These are phyloP conservation scores for Anorthoa munda DNA, from an alignment of 2,888 invertebrate genomes.

Conservation along the genomic window DNA sequence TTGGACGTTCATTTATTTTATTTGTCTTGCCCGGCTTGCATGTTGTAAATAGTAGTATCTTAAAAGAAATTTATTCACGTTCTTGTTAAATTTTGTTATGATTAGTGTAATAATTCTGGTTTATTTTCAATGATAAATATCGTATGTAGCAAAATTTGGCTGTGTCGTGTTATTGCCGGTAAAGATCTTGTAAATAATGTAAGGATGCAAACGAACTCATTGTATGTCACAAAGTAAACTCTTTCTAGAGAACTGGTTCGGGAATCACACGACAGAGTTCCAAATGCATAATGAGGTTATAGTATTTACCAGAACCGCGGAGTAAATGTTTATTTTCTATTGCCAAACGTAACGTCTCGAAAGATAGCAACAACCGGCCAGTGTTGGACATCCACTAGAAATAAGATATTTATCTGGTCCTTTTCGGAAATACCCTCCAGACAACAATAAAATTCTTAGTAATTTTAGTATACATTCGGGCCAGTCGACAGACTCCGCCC, in stretches of 20 bases:
- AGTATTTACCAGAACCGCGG: conserved; percentile 81
- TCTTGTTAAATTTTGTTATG: conserved; percentile 88
- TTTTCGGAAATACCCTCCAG: conserved; percentile 87
- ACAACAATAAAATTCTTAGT: conserved; percentile 86
- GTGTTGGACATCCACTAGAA: conserved; percentile 88
- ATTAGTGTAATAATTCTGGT: conserved; percentile 84
- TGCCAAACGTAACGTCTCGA: conserved; percentile 81
- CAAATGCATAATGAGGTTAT: conserved; percentile 72
- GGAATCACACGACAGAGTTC: conserved; percentile 71
- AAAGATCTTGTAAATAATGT: conserved; percentile 78
- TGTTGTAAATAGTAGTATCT: conserved; percentile 87
- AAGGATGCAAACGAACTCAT: conserved; percentile 76
- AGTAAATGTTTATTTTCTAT: conserved; percentile 78
- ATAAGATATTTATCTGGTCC: conserved; percentile 87
- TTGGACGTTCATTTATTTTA: conserved; percentile 85
- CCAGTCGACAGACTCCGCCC: conserved; percentile 66
- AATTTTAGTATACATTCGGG: conserved; percentile 84
- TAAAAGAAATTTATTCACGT: conserved; percentile 83
- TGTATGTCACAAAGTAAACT: conserved; percentile 81
- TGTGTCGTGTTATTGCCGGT: conserved; percentile 75
- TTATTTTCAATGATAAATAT: conserved; percentile 72
- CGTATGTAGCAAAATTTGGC: conserved; percentile 70
- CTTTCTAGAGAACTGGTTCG: conserved; percentile 66
- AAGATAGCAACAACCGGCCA: conserved; percentile 88
- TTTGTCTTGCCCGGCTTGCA: conserved; percentile 89